A percentile compares a stretch with the other conserved stretches of the same genome.
Evolutionary conservation across 2,888 invertebrate genomes (phyloP).

Genomic region (Chaetogeoica ovagalla): DNA sequence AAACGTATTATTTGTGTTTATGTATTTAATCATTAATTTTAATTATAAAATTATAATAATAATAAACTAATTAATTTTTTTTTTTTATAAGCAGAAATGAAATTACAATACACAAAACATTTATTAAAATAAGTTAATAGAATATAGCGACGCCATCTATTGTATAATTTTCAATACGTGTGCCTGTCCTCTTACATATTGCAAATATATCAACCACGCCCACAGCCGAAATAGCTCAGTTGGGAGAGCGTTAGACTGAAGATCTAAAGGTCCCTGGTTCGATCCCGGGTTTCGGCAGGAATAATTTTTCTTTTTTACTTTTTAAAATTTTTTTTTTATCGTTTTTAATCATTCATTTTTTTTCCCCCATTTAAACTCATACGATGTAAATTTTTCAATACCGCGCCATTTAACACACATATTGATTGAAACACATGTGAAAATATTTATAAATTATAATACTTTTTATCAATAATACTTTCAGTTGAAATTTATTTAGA

Average conservation of each 20-base stretch:
- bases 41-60: too few species aligned
- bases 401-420: too few species aligned
- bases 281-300: conserved; percentile 71
- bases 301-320: too few species aligned
- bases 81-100: too few species aligned
- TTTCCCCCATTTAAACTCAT: background rate
- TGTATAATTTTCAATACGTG: background rate
- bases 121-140: background rate
- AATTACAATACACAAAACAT: too few species aligned
- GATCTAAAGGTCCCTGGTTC: conserved; percentile 74
- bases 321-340: background rate
- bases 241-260: conserved; percentile 71
- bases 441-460: too few species aligned
- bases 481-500: background rate
- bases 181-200: background rate
- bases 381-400: background rate
- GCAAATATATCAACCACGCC: accelerated
- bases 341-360: background rate
- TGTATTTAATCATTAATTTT: too few species aligned
- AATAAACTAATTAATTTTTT: too few species aligned
- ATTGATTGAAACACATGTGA: too few species aligned
- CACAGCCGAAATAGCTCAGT: conserved; percentile 61
- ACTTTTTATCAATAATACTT: too few species aligned
- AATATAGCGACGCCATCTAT: conserved; percentile 1
- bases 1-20: too few species aligned